phyloP scores from a whole-genome alignment of 1,140 invertebrate species.

The Drosophila melanica region DNA sequence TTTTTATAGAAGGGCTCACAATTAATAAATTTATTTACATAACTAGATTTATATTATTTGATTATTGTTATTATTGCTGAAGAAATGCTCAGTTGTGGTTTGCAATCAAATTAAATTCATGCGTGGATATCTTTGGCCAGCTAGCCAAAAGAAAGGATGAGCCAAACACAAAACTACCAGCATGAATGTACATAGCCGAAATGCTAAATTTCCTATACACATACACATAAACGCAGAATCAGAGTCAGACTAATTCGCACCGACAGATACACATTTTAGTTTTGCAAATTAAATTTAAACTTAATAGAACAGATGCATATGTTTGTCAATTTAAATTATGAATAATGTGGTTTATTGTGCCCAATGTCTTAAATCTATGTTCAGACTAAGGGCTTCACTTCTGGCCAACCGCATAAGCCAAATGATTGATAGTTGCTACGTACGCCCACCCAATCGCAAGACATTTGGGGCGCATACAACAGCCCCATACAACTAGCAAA shows the following conservation, averaged over 20 bases:
- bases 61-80: no score
- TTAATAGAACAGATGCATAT: slow-evolving; percentile 15
- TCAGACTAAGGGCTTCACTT: slow-evolving; percentile 18
- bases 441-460: slow-evolving; percentile 22
- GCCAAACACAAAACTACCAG: slow-evolving; percentile 57
- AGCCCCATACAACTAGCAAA: slow-evolving; percentile 12
- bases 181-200: slow-evolving; percentile 24
- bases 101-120: slow-evolving; percentile 42
- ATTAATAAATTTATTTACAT: slow-evolving; percentile 54
- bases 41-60: slow-evolving; percentile 6
- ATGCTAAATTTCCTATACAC: slow-evolving; percentile 1
- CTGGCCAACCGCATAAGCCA: slow-evolving; percentile 45
- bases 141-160: slow-evolving; percentile 11
- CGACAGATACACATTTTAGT: slow-evolving; percentile 40
- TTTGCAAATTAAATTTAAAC: slow-evolving; percentile 65
- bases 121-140: slow-evolving; percentile 37
- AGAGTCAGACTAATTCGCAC: slow-evolving; percentile 49
- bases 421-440: slow-evolving; percentile 69
- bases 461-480: slow-evolving; percentile 34
- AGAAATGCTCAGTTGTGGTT: slow-evolving; percentile 21
- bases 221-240: neutral
- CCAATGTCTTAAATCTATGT: neutral
- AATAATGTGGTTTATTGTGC: slow-evolving; percentile 54
- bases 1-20: slow-evolving; percentile 20
- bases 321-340: slow-evolving; percentile 77